phyloP scores from a whole-genome alignment of 1,140 invertebrate genomes.

The Bombus picipes region DNA sequence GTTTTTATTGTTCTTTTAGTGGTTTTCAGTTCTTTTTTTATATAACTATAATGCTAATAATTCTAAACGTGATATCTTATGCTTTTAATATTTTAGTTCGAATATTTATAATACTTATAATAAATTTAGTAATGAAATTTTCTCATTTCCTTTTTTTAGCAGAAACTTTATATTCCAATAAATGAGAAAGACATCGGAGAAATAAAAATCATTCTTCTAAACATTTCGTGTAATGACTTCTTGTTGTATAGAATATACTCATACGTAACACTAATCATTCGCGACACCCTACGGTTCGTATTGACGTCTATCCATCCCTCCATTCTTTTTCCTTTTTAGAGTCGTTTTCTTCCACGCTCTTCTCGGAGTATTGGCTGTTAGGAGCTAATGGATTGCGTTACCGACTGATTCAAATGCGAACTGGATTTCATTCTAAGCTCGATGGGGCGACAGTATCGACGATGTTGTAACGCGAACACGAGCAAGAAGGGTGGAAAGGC shows the following conservation, averaged over 20 bases:
- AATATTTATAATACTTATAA: too few species aligned
- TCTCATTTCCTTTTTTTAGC: too few species aligned
- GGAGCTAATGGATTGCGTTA: slow-evolving; percentile 82
- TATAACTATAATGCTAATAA: too few species aligned
- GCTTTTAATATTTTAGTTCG: too few species aligned
- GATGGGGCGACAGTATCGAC: slow-evolving; percentile 70
- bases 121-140: too few species aligned
- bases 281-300: slow-evolving; percentile 54
- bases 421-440: slow-evolving; percentile 78
- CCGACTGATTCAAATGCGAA: slow-evolving; percentile 82
- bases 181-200: too few species aligned
- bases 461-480: slow-evolving; percentile 64
- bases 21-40: too few species aligned
- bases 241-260: background rate
- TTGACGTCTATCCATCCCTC: slow-evolving; percentile 47
- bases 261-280: slow-evolving; percentile 68
- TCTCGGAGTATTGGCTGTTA: slow-evolving; percentile 80
- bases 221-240: background rate
- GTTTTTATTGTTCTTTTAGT: background rate
- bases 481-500: slow-evolving; percentile 61
- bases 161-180: too few species aligned
- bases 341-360: slow-evolving; percentile 65
- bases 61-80: too few species aligned
- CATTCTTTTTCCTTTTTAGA: slow-evolving; percentile 41
- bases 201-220: too few species aligned